A percentile compares a stretch with the other conserved stretches of the same genome.
These are phyloP conservation scores for Podabrus alpinus DNA, from an alignment of 2,888 invertebrate species.

Conservation along the genomic window DNA sequence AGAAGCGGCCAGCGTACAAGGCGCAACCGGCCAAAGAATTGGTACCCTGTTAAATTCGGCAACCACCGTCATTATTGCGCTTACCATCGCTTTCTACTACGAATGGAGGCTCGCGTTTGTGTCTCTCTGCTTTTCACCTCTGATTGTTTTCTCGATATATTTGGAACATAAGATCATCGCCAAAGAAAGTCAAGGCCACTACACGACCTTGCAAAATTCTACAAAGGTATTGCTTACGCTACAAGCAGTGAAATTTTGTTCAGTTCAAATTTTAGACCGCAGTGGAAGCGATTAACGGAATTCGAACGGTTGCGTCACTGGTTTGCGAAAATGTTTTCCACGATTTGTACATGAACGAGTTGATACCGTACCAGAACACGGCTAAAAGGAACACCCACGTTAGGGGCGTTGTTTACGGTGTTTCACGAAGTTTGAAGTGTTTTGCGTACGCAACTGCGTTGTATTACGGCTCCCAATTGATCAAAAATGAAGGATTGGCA, in stretches of 20 bases:
- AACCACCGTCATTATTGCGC: slow-evolving; percentile 68
- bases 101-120: slow-evolving; percentile 78
- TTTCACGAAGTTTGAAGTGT: slow-evolving; percentile 70
- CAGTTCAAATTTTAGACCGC: slow-evolving; percentile 69
- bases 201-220: slow-evolving; percentile 72
- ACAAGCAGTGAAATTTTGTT: slow-evolving; percentile 71
- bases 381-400: slow-evolving; percentile 66
- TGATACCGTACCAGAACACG: slow-evolving; percentile 63
- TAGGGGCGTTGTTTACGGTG: slow-evolving; percentile 69
- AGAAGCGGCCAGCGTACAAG: slow-evolving; percentile 79
- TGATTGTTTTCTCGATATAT: slow-evolving; percentile 69
- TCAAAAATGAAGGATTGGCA: slow-evolving; percentile 61
- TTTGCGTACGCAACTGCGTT: slow-evolving; percentile 73
- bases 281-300: slow-evolving; percentile 79
- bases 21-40: slow-evolving; percentile 81
- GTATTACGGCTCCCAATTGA: slow-evolving; percentile 73
- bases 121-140: slow-evolving; percentile 72
- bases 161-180: slow-evolving; percentile 69
- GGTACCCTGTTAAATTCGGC: slow-evolving; percentile 76
- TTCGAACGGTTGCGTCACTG: slow-evolving; percentile 75
- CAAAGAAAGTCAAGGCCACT: slow-evolving; percentile 68
- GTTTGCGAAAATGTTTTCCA: slow-evolving; percentile 73
- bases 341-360: slow-evolving; percentile 62
- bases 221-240: slow-evolving; percentile 66
- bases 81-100: slow-evolving; percentile 70